Evolutionary conservation across 2,888 invertebrate genomes (phyloP), one percentile per base, ranked within the genome.

Genomic region (Drosophila leonis): DNA sequence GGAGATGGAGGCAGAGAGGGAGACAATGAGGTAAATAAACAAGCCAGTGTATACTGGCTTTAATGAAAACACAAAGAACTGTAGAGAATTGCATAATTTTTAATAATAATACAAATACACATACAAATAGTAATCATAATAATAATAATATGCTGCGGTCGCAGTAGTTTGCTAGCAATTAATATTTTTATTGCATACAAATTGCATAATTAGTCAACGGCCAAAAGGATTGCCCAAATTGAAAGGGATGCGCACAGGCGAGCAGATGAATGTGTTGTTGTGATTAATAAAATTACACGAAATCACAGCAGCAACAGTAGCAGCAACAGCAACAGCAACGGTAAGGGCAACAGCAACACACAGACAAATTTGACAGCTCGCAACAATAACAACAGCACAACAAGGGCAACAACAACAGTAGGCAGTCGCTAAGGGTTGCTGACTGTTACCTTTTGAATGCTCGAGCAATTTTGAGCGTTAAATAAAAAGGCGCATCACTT

Each of bases 151-250:
- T n/a, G 51, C 48, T 64, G 67, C 49, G 44, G 67, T 35, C 37
- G 31, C 52, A n/a, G 70, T 68, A 72, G 57, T 72, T 72, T 76
- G 57, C 35, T 61, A 44, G 67, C 65, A 87, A 89, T 82, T 87
- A 84, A 84, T 88, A 82, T 89, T 84, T 89, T 84, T 66, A 89
- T 89, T 89, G 85, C 85, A 79, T 86, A 88, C 89, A 86, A 90
- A 86, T 86, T 88, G 89, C 83, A 83, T 86, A 88, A 87, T 90
- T 90, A 90, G 90, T 88, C 90, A 88, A 90, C 83, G 71, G 52
- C 15, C 52, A 41, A 41, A 67, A 55, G 44, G 54, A 49, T 68
- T 49, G 41, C 12, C 20, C 8, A 48, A 68, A 63, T 55, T 63
- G 62, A 60, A 82, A 73, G 63, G 82, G 66, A 59, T 68, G 74